These are phyloP conservation scores for Alligator mississippiensis DNA, from an alignment of 2,113 vertebrate species.

Conservation along the genomic window DNA sequence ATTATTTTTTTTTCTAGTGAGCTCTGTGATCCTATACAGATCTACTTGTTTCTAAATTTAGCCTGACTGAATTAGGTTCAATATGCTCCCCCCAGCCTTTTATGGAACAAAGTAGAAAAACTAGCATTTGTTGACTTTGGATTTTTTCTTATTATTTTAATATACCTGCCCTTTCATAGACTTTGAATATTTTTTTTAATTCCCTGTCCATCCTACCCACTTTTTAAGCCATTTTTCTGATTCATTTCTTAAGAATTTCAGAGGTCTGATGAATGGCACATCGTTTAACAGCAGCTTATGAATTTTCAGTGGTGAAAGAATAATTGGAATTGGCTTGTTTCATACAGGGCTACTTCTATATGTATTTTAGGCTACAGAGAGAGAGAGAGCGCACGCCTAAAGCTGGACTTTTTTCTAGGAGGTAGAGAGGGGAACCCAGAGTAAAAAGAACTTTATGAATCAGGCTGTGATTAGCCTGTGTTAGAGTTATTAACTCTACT, in stretches of 20 bases:
- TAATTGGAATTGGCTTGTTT: background rate
- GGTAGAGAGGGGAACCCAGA: rapidly evolving
- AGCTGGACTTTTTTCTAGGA: background rate
- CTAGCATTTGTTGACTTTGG: rapidly evolving
- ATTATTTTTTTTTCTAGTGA: background rate
- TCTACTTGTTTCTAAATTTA: background rate
- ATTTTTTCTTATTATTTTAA: background rate
- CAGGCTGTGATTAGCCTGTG: background rate
- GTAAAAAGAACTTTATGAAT: background rate
- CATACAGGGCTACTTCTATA: background rate
- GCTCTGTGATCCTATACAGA: background rate
- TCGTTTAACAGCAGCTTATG: background rate
- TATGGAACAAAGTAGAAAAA: background rate
- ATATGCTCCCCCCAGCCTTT: background rate
- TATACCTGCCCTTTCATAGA: background rate
- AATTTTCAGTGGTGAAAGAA: background rate
- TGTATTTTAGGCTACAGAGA: too few species aligned
- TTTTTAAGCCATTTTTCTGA: background rate
- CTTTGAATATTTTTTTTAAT: background rate
- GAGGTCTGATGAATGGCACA: rapidly evolving
- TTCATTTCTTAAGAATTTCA: background rate
- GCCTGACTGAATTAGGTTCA: background rate
- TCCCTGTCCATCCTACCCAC: background rate
- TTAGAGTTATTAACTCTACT: rapidly evolving
- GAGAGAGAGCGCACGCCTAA: too few species aligned